Evolutionary conservation across 2,888 invertebrate genomes (phyloP).

Genomic region (Hecatera dysodea): DNA sequence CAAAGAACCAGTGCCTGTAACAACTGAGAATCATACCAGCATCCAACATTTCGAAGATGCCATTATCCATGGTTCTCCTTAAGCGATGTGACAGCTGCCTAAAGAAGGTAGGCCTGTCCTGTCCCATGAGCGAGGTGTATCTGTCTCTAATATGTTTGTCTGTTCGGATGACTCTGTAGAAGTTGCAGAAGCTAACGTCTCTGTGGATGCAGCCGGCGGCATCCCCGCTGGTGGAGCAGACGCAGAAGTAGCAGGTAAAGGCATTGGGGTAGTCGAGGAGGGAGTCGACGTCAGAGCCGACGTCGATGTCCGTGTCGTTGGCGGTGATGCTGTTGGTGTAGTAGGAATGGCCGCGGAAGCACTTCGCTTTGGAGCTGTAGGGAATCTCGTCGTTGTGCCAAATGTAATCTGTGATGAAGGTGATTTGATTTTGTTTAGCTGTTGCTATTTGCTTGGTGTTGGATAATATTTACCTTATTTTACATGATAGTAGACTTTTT

Average conservation of each 20-base stretch:
- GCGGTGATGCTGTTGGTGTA: conserved; percentile 80
- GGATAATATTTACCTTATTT: background rate
- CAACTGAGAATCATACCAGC: conserved; percentile 72
- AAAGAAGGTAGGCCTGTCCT: conserved; percentile 82
- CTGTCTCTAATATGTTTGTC: conserved; percentile 67
- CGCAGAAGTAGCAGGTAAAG: conserved; percentile 78
- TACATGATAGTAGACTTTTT: background rate
- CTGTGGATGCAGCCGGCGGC: conserved; percentile 75
- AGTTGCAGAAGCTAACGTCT: conserved; percentile 79
- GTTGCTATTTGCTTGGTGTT: background rate
- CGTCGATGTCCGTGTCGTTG: conserved; percentile 78
- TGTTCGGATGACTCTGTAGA: conserved; percentile 72
- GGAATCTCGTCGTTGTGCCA: conserved; percentile 88
- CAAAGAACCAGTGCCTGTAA: conserved; percentile 50
- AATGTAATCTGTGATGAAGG: conserved; percentile 78
- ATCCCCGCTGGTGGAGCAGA: conserved; percentile 75
- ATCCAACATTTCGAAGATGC: conserved; percentile 78
- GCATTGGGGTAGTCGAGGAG: conserved; percentile 74
- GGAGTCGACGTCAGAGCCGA: conserved; percentile 71
- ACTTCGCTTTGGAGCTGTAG: conserved; percentile 76
- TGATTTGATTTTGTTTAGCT: conserved; percentile 4
- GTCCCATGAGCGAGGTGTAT: conserved; percentile 74
- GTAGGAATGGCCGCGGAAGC: conserved; percentile 79
- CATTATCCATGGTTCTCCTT: conserved; percentile 83
- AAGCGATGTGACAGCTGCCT: conserved; percentile 80